A percentile compares a stretch with the other conserved stretches of the same genome.
Evolutionary conservation across 2,797 vertebrate genomes (phyloP).

Genomic region (Oreortyx pictus): DNA sequence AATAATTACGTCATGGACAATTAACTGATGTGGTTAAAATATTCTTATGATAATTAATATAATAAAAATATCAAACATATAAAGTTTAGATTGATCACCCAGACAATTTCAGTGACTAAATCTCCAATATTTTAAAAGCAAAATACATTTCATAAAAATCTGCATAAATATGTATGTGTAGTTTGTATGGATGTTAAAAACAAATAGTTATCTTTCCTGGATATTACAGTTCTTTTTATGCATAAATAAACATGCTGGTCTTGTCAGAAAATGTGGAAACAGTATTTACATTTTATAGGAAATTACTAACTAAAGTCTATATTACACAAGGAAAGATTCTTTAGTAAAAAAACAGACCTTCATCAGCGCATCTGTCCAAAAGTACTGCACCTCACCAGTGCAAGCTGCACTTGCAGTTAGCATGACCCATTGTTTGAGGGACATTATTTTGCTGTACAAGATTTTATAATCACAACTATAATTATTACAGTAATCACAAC

Average conservation of each 20-base stretch:
- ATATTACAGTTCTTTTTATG: neutral
- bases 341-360: neutral
- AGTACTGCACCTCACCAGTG: rapidly evolving
- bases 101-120: neutral
- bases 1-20: neutral
- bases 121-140: neutral
- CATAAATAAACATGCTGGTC: neutral
- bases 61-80: neutral
- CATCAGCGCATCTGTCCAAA: neutral
- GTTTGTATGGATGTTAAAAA: no score
- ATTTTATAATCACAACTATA: neutral
- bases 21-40: neutral
- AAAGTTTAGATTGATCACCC: neutral
- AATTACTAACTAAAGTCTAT: neutral
- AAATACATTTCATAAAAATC: neutral
- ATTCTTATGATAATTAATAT: neutral
- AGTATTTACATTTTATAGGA: neutral
- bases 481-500: neutral
- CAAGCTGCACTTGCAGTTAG: neutral
- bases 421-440: neutral
- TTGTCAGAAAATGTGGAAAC: neutral
- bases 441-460: neutral
- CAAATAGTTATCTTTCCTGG: neutral
- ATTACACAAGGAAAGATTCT: neutral
- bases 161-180: neutral